Percentiles rank a stretch among this genome's conserved stretches.
Conservation (phyloP, 1,140 invertebrate species). For the Diprion similis region DNA sequence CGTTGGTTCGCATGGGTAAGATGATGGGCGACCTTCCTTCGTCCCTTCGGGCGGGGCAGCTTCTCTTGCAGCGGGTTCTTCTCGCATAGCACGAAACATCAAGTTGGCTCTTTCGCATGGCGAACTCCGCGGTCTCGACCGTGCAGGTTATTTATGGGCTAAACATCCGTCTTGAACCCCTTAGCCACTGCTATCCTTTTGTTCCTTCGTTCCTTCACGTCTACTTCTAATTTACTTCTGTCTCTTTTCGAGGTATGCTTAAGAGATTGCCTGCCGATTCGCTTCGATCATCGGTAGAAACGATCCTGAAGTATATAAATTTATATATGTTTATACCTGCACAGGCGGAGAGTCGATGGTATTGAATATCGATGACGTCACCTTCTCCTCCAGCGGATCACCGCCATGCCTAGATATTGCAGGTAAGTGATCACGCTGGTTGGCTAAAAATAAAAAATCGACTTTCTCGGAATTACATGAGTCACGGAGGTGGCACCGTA, state of each 20-base stretch:
- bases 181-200: conserved; percentile 4
- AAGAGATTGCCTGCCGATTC: conserved; percentile 1
- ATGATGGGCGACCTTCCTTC: conserved; percentile 28
- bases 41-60: conserved; percentile 57
- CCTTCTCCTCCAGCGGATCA: not conserved
- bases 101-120: conserved; percentile 27
- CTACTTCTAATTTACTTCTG: conserved; percentile 3
- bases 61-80: conserved; percentile 48
- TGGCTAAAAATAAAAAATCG: not conserved
- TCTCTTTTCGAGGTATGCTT: not conserved
- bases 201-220: not conserved
- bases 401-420: not conserved
- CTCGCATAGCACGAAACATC: conserved; percentile 15
- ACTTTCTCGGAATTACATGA: not conserved
- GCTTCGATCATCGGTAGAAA: not conserved
- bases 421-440: not conserved
- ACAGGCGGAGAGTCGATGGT: not conserved
- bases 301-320: not conserved
- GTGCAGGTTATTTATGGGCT: not conserved
- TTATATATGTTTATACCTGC: not conserved
- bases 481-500: not conserved
- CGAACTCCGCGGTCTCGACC: conserved; percentile 22
- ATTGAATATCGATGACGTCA: conserved; percentile 3
- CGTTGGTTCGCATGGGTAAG: conserved; percentile 24
- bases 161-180: conserved; percentile 4